Percentiles rank a stretch among this genome's conserved stretches.
These are phyloP conservation scores for Onychomys torridus DNA, from an alignment of 2,797 vertebrate genomes.

Conservation along the genomic window DNA sequence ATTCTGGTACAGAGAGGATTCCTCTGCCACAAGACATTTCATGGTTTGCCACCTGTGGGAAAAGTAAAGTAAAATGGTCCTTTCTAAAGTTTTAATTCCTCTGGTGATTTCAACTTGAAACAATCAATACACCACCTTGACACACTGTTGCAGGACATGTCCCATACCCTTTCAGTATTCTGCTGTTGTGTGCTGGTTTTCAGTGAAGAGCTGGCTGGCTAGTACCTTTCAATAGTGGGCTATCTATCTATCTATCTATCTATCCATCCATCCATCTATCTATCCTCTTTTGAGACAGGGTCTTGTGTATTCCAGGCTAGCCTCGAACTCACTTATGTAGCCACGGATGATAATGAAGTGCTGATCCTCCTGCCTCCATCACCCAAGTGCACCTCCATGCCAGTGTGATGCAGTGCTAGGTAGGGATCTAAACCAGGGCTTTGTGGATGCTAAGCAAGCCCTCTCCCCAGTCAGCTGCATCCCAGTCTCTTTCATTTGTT, in stretches of 20 bases:
- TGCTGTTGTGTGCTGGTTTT: constrained; percentile 35
- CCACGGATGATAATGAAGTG: background rate
- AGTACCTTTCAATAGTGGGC: background rate
- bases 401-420: background rate
- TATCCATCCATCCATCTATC: background rate
- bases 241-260: background rate
- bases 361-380: background rate
- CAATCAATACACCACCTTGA: background rate
- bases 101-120: background rate
- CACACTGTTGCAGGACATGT: background rate
- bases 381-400: background rate
- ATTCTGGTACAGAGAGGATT: background rate
- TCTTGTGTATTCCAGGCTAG: background rate
- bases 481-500: background rate
- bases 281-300: background rate
- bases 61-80: background rate
- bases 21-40: background rate
- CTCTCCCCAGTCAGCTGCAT: background rate
- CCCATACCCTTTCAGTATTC: background rate
- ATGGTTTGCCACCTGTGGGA: background rate
- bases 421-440: background rate
- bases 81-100: background rate
- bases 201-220: background rate
- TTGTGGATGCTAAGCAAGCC: background rate
- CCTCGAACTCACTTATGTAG: background rate